These are phyloP conservation scores for Tokudaia tokunoshimensis DNA, from an alignment of 2,797 vertebrate genomes.

Conservation along the genomic window DNA sequence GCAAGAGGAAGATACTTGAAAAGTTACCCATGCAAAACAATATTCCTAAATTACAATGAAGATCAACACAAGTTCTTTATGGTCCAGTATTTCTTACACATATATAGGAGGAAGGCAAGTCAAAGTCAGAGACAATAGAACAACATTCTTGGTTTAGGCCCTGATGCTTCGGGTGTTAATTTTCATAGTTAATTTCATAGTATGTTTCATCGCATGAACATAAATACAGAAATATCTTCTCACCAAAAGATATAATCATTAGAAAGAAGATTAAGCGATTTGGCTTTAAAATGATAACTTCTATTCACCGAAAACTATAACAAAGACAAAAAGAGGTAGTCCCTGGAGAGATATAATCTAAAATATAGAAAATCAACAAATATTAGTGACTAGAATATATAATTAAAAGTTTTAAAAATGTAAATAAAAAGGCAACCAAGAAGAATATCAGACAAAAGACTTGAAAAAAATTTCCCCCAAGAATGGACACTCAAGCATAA, in stretches of 20 bases:
- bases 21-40: background rate
- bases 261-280: conserved; percentile 32
- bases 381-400: background rate
- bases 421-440: conserved; percentile 32
- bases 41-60: background rate
- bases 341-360: background rate
- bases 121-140: background rate
- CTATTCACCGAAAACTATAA: conserved; percentile 28
- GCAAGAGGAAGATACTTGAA: background rate
- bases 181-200: conserved; percentile 37
- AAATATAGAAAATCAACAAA: conserved; percentile 21
- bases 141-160: background rate
- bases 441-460: background rate
- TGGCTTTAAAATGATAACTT: conserved; percentile 60
- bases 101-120: background rate
- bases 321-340: background rate
- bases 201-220: conserved; percentile 9
- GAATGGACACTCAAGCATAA: conserved; percentile 1
- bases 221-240: conserved; percentile 29
- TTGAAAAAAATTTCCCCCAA: background rate
- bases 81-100: background rate
- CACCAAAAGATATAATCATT: conserved; percentile 49
- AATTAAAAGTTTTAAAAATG: conserved; percentile 15
- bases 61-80: background rate
- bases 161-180: conserved; percentile 1